Evolutionary conservation across 1,140 invertebrate genomes (phyloP).

Genomic region (Ephestia elutella): DNA sequence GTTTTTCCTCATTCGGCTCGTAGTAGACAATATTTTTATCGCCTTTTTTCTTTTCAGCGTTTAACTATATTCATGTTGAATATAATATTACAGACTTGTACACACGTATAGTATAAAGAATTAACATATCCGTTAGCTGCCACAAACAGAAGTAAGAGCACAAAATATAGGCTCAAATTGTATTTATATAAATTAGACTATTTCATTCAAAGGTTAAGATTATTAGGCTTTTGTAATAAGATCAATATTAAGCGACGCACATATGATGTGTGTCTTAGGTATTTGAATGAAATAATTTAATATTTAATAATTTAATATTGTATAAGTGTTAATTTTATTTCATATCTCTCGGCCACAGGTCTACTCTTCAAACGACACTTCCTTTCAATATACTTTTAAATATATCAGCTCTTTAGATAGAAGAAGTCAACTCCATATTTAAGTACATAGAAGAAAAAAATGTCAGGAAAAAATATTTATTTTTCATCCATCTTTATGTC

Average conservation of each 20-base stretch:
- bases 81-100: background rate
- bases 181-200: slow-evolving; percentile 37
- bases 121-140: slow-evolving; percentile 57
- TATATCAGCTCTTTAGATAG: slow-evolving; percentile 24
- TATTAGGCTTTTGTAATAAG: slow-evolving; percentile 15
- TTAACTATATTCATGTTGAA: too few species aligned
- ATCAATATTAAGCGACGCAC: slow-evolving; percentile 15
- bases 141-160: slow-evolving; percentile 49
- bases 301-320: slow-evolving; percentile 19
- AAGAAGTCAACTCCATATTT: too few species aligned
- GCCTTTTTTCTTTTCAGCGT: too few species aligned
- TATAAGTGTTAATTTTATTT: slow-evolving; percentile 41
- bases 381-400: too few species aligned
- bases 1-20: too few species aligned
- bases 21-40: too few species aligned
- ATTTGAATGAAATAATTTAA: slow-evolving; percentile 48
- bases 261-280: slow-evolving; percentile 25
- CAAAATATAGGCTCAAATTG: slow-evolving; percentile 63
- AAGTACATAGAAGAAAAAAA: too few species aligned
- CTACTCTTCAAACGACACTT: too few species aligned
- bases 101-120: slow-evolving; percentile 54
- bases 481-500: too few species aligned
- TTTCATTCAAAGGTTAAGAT: slow-evolving; percentile 33
- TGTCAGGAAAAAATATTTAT: too few species aligned
- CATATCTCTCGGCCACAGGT: slow-evolving; percentile 3